phyloP scores from a whole-genome alignment of 2,113 vertebrate genomes.

The Aleadryas rufinucha region DNA sequence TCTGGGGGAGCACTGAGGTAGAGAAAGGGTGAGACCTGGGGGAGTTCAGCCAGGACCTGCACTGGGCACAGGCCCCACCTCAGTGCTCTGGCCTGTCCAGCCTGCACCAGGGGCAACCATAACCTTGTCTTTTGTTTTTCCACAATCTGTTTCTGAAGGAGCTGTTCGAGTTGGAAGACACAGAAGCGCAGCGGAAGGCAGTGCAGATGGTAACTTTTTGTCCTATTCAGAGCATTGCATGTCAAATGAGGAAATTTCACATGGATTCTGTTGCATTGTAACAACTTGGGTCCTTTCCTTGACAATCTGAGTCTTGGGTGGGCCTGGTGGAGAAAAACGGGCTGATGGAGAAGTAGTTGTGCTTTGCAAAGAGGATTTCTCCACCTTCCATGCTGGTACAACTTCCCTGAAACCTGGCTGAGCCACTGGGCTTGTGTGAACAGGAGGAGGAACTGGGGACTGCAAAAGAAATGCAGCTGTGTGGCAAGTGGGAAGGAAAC shows the following conservation, averaged over 20 bases:
- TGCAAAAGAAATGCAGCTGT: background rate
- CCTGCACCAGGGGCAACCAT: background rate
- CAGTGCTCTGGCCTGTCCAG: background rate
- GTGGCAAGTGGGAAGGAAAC: background rate
- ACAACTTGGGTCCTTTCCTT: background rate
- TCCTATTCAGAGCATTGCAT: background rate
- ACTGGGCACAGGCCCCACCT: background rate
- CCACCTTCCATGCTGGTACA: background rate
- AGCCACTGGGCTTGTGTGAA: background rate
- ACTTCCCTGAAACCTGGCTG: background rate
- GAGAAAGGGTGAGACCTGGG: background rate
- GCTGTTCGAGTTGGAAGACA: slow-evolving; percentile 48
- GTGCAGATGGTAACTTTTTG: slow-evolving; percentile 56
- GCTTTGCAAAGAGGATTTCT: background rate
- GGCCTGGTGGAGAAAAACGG: background rate
- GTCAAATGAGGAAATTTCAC: background rate
- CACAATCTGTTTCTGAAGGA: background rate
- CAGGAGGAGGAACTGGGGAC: background rate
- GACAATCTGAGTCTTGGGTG: background rate
- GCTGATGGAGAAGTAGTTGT: background rate
- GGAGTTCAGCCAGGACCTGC: background rate
- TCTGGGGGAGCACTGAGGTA: background rate
- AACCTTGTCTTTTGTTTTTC: background rate
- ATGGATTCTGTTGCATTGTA: background rate
- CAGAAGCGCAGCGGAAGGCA: background rate